Evolutionary conservation across 2,113 vertebrate genomes (phyloP).

Genomic region (Patagioenas fasciata): DNA sequence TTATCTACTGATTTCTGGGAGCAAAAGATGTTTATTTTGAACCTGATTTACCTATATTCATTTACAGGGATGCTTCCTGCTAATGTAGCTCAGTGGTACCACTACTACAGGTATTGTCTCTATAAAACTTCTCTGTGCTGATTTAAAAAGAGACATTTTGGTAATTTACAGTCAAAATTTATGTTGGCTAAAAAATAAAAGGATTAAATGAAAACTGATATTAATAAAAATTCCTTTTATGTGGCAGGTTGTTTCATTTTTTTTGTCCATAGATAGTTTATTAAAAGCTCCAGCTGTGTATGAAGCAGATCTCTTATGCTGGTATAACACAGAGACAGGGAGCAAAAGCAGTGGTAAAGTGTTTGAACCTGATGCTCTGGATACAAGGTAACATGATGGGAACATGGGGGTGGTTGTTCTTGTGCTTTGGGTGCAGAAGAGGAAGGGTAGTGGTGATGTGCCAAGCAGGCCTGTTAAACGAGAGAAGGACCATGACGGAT

Average conservation of each 20-base stretch:
- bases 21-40: conserved; percentile 32
- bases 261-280: neutral
- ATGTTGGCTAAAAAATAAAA: neutral
- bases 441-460: neutral
- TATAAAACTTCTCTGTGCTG: neutral
- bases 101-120: conserved; percentile 22
- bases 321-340: neutral
- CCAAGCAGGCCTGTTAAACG: neutral
- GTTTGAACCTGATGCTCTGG: neutral
- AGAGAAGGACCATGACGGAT: neutral
- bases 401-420: neutral
- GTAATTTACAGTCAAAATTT: conserved; percentile 44
- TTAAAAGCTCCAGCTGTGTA: neutral
- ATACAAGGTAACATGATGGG: neutral
- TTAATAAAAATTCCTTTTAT: conserved; percentile 35
- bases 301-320: neutral
- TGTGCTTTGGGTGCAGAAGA: neutral
- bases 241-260: neutral
- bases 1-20: conserved; percentile 33
- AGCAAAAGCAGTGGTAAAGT: neutral
- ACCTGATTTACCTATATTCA: conserved; percentile 12
- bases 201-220: neutral
- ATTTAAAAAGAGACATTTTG: neutral
- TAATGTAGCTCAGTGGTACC: conserved; percentile 23
- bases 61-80: neutral